A percentile compares a stretch with the other conserved stretches of the same genome.
These are phyloP conservation scores for Tapirus indicus DNA, from an alignment of 2,797 vertebrate species.

Conservation along the genomic window DNA sequence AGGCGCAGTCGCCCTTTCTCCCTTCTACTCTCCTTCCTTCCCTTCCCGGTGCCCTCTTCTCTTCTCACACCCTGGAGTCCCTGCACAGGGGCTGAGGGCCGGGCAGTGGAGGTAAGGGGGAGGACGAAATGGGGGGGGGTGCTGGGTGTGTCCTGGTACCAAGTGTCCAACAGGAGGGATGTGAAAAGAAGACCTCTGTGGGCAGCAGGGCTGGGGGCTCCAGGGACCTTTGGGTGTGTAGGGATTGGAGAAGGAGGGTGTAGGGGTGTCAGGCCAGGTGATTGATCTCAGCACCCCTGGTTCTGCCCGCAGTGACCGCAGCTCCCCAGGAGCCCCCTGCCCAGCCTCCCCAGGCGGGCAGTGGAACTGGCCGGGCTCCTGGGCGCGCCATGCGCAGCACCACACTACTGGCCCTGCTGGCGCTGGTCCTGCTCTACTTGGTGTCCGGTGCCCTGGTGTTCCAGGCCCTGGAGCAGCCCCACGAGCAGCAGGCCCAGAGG, in stretches of 20 bases:
- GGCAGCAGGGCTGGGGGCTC: background rate
- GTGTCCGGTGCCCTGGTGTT: constrained; percentile 94
- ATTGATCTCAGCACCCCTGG: constrained; percentile 57
- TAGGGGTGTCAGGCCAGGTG: background rate
- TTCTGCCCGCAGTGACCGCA: constrained; percentile 80
- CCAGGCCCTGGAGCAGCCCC: constrained; percentile 90
- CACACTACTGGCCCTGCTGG: constrained; percentile 92
- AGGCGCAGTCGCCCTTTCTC: background rate
- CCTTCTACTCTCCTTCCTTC: background rate
- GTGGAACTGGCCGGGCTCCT: constrained; percentile 12
- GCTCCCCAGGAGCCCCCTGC: constrained; percentile 72
- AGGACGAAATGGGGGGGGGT: background rate
- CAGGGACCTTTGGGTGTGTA: background rate
- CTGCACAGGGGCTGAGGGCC: constrained; percentile 16
- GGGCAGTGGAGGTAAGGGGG: constrained; percentile 64
- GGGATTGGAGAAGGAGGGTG: background rate
- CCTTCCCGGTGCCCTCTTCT: background rate
- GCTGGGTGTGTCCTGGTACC: background rate
- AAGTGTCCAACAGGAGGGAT: background rate
- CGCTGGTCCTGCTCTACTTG: constrained; percentile 93
- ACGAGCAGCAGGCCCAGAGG: constrained; percentile 87
- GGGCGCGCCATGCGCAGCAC: constrained; percentile 91
- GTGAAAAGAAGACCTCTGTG: background rate
- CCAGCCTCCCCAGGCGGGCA: constrained; percentile 26
- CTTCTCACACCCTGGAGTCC: background rate